Evolutionary conservation across 2,113 vertebrate genomes (phyloP).

Genomic region (mouse (Mus musculus)): DNA sequence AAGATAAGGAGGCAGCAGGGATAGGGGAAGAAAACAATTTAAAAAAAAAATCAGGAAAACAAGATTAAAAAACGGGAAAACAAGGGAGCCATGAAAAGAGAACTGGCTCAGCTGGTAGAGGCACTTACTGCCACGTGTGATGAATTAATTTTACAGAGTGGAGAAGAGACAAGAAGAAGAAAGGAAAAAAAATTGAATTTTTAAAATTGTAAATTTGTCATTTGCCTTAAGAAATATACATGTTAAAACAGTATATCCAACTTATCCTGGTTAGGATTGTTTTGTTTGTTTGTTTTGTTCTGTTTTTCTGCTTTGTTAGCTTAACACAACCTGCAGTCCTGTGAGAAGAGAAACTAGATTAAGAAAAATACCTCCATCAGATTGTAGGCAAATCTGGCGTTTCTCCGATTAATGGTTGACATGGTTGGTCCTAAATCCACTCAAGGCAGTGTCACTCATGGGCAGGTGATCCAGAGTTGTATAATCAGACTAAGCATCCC

Average conservation of each 20-base stretch:
- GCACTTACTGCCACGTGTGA: background rate
- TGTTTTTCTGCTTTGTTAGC: background rate
- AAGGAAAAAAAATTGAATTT: background rate
- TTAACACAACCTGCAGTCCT: background rate
- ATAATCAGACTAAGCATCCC: background rate
- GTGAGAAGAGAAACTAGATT: background rate
- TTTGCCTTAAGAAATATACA: no score
- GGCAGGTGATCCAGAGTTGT: background rate
- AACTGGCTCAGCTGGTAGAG: background rate
- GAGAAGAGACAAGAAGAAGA: rapidly evolving
- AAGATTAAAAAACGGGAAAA: background rate
- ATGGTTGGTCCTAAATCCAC: background rate
- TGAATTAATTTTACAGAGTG: background rate
- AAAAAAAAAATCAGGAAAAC: background rate
- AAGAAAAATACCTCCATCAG: background rate
- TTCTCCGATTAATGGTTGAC: background rate
- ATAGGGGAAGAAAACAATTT: background rate
- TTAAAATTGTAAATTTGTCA: background rate
- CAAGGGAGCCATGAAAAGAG: background rate
- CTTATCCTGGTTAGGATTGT: background rate
- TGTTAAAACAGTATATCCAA: background rate
- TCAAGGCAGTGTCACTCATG: background rate
- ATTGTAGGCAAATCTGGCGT: background rate
- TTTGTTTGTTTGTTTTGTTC: background rate
- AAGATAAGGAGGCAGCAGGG: background rate